phyloP scores from a whole-genome alignment of 2,888 invertebrate species.

The Hirtodrosophila trivittata region DNA sequence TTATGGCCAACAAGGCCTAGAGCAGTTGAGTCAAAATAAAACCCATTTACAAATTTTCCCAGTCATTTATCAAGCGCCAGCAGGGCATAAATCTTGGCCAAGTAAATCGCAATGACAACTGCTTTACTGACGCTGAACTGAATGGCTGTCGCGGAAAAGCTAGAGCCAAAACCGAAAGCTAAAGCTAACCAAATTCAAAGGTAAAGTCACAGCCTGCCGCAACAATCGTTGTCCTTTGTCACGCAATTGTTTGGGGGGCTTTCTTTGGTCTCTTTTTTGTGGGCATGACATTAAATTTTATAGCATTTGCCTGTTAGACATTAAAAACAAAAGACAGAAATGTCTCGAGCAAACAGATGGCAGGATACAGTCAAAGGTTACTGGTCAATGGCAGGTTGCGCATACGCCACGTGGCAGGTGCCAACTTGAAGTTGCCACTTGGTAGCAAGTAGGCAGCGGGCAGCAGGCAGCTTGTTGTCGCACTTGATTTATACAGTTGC shows the following conservation, averaged over 20 bases:
- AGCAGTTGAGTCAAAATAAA: constrained; percentile 39
- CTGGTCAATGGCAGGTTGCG: constrained; percentile 45
- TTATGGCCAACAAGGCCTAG: constrained; percentile 48
- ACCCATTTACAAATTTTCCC: constrained; percentile 60
- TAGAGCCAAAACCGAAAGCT: constrained; percentile 23
- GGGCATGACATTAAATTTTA: constrained; percentile 67
- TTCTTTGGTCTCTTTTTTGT: constrained; percentile 15
- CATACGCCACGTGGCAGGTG: constrained; percentile 38
- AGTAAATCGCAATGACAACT: constrained; percentile 71
- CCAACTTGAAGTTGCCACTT: constrained; percentile 5
- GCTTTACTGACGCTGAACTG: constrained; percentile 44
- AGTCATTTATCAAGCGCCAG: constrained; percentile 69
- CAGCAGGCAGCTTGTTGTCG: constrained; percentile 22
- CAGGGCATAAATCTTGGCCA: constrained; percentile 66
- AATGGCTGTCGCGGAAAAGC: constrained; percentile 16
- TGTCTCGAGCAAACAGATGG: constrained; percentile 44
- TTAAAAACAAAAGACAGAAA: constrained; percentile 72
- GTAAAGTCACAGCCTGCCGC: constrained; percentile 39
- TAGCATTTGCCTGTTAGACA: constrained; percentile 65
- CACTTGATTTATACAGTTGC: constrained; percentile 65
- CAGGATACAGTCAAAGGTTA: constrained; percentile 26
- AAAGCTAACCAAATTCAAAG: constrained; percentile 31
- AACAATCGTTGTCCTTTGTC: constrained; percentile 48
- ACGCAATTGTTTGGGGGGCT: constrained; percentile 44
- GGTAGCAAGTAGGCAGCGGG: neutral